Evolutionary conservation across 2,797 vertebrate genomes (phyloP).

Genomic region (Enteromius viviparus): DNA sequence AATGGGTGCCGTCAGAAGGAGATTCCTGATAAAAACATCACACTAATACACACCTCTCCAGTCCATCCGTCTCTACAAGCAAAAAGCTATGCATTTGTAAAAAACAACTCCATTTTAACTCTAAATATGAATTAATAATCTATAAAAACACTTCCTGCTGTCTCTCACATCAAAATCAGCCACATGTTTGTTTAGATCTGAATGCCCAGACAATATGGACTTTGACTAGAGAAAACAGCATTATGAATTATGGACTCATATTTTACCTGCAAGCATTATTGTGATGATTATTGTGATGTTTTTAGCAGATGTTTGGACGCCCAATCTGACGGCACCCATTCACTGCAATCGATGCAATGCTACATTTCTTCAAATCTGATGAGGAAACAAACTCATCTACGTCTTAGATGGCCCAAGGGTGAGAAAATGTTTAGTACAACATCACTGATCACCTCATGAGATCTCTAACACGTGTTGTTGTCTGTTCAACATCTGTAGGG

Average conservation of each 20-base stretch:
- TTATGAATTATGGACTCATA: neutral
- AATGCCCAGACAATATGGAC: neutral
- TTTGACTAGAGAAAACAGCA: neutral
- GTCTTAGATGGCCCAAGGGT: neutral
- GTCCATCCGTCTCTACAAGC: accelerated
- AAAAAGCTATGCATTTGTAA: neutral
- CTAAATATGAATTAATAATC: neutral
- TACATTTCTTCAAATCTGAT: neutral
- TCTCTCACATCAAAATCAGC: too few species aligned
- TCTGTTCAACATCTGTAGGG: neutral
- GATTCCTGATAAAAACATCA: neutral
- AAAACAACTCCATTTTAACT: neutral
- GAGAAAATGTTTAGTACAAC: neutral
- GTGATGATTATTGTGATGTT: neutral
- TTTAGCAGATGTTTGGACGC: neutral
- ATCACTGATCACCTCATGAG: neutral
- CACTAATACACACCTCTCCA: neutral
- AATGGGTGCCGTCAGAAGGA: too few species aligned
- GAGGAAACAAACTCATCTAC: neutral
- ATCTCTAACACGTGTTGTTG: neutral
- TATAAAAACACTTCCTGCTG: neutral
- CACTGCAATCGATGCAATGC: neutral
- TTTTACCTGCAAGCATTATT: too few species aligned
- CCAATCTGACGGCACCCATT: neutral
- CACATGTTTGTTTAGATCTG: neutral